Percentiles rank a stretch among this genome's conserved stretches.
Conservation (phyloP, 1,140 invertebrate genomes). For the Drosophila funebris region DNA sequence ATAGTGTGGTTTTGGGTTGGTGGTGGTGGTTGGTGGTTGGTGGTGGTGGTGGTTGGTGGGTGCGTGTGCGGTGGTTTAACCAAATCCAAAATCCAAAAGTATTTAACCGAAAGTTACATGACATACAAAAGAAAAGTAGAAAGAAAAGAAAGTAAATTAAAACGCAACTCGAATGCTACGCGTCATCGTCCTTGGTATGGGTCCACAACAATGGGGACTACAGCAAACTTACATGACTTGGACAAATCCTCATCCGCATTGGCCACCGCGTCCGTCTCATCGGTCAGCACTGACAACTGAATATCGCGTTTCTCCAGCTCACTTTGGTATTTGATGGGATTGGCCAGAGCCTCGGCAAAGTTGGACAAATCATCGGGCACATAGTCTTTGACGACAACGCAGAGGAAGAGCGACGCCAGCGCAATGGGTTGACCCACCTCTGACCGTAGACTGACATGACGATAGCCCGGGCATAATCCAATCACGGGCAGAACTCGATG, state of each 20-base stretch:
- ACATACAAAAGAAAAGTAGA: slow-evolving; percentile 76
- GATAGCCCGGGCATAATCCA: slow-evolving; percentile 96
- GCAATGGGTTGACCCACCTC: slow-evolving; percentile 97
- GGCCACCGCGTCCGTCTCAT: slow-evolving; percentile 88
- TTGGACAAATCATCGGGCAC: slow-evolving; percentile 97
- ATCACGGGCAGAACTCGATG: slow-evolving; percentile 98
- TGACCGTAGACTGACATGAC: slow-evolving; percentile 93
- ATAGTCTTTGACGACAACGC: slow-evolving; percentile 97
- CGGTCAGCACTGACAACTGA: slow-evolving; percentile 95
- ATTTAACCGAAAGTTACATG: slow-evolving; percentile 70
- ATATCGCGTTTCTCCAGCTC: slow-evolving; percentile 95
- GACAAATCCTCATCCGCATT: slow-evolving; percentile 81
- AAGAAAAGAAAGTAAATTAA: slow-evolving; percentile 78
- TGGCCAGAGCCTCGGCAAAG: slow-evolving; percentile 97
- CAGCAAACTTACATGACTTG: slow-evolving; percentile 78
- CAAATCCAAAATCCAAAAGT: slow-evolving; percentile 81
- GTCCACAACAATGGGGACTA: no score
- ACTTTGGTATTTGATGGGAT: slow-evolving; percentile 98
- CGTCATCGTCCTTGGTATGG: no score
- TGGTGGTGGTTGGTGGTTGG: slow-evolving; percentile 29
- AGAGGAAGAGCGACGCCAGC: slow-evolving; percentile 94
- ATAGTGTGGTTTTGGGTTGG: slow-evolving; percentile 5
- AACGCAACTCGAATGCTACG: slow-evolving; percentile 55
- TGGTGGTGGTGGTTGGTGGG: slow-evolving; percentile 19
- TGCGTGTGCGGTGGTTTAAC: slow-evolving; percentile 57